These are phyloP conservation scores for Pterophyllum scalare DNA, from an alignment of 2,113 vertebrate species.

Conservation along the genomic window DNA sequence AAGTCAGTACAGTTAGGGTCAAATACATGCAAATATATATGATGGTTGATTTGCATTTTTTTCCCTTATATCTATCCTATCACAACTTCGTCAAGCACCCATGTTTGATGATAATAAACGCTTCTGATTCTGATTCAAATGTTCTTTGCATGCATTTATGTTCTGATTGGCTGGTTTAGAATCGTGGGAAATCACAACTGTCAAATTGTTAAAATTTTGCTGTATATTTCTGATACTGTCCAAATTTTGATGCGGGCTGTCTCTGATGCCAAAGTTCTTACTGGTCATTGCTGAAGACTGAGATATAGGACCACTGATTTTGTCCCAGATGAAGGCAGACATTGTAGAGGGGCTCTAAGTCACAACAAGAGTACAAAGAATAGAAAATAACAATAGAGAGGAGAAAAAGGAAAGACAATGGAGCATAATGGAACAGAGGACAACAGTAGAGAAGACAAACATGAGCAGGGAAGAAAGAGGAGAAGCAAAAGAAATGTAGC, in stretches of 20 bases:
- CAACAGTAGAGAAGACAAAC: constrained; percentile 46
- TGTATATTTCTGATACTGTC: neutral
- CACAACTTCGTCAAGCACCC: too few species aligned
- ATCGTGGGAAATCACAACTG: neutral
- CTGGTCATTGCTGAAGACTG: neutral
- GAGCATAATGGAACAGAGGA: constrained; percentile 11
- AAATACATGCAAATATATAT: rapidly evolving
- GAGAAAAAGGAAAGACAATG: neutral
- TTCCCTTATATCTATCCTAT: neutral
- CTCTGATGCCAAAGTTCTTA: neutral
- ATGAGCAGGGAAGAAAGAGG: constrained; percentile 50
- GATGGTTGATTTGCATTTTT: neutral
- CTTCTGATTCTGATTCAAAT: too few species aligned
- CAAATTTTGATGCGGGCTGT: neutral
- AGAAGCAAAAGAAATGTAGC: constrained; percentile 51
- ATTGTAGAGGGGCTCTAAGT: constrained; percentile 3
- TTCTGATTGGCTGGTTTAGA: too few species aligned
- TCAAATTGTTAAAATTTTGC: rapidly evolving
- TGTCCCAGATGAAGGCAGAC: neutral
- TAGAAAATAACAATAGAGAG: constrained; percentile 9
- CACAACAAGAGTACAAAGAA: neutral
- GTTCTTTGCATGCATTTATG: neutral
- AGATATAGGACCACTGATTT: neutral
- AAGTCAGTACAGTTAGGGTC: too few species aligned
- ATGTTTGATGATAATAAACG: too few species aligned